Evolutionary conservation across 2,113 vertebrate genomes (phyloP), one percentile per base, ranked within the genome.

Genomic region (Antidorcas marsupialis): DNA sequence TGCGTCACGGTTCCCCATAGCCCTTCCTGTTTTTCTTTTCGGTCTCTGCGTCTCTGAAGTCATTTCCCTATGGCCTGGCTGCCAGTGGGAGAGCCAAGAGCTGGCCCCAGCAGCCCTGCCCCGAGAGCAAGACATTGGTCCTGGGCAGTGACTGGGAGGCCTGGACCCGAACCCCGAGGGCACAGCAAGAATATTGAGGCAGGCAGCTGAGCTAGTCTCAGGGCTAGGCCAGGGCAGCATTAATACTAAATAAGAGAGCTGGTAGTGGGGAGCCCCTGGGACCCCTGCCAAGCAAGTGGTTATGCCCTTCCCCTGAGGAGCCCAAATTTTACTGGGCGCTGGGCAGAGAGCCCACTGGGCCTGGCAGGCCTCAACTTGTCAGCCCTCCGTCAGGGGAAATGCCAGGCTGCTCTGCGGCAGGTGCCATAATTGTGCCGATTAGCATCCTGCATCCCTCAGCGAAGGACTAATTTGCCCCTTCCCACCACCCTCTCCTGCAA

Each of bases 21-120:
- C 89, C 89, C 96, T 98, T 98, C 98, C 98, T 98, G 98, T 98
- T 98, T 97, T 98, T 97, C 86, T 98, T 91, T 97, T 97, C 84
- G 95, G 74, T 96, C 74, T 91, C 97, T 85, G 93, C 0, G 14
- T 95, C 95, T 98, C 97, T 97, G 98, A 98, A 97, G 95, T 98
- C 95, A 97, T 98, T 98, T 97, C 97, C 97, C 89, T 90, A 86
- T 98, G 92, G 89, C 94, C 59, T 47, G 3, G 52, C 78, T 94
- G 64, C 71, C 81, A 33, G 28, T 91, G 28, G 81, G 62, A 93
- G 62, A 93, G 90, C 93, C 74, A 25, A 81, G 71, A 55, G 60
- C 55, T 43, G 53, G 36, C 50, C 94, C 43, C 7, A 83, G 86
- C 78, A 83, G 84, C 84, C 78, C 84, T 81, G 78, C 27, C 57